phyloP scores from a whole-genome alignment of 37 sponge, comb jelly and placozoan species.

The Mnemiopsis leidyi region DNA sequence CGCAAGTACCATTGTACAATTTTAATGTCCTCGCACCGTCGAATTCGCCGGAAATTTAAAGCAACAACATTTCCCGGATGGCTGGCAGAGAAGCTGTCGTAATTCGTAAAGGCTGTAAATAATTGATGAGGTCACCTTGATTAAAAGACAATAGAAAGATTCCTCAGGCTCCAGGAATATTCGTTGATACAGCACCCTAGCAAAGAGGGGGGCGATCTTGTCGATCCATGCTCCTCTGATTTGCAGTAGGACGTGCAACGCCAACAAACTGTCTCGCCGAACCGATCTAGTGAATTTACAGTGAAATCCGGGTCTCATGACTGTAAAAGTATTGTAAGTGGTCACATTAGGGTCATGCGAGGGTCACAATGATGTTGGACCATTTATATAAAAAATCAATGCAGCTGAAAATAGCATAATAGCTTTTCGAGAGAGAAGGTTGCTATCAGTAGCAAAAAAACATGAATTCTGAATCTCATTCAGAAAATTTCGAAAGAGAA shows the following conservation, averaged over 20 bases:
- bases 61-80: too few species aligned
- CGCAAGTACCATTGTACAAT: too few species aligned
- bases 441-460: too few species aligned
- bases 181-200: conserved; percentile 13
- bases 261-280: background rate
- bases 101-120: background rate
- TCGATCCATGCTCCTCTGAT: conserved; percentile 21
- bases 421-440: background rate
- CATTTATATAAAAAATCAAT: background rate
- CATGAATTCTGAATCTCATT: too few species aligned
- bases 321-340: background rate
- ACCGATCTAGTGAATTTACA: background rate
- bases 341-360: background rate
- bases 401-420: background rate
- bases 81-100: background rate
- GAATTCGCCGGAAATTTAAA: too few species aligned
- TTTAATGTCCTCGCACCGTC: too few species aligned
- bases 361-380: background rate
- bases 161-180: conserved; percentile 27
- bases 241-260: background rate
- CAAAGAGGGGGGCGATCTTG: conserved; percentile 10
- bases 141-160: background rate
- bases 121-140: conserved; percentile 9
- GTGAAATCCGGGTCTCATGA: background rate
- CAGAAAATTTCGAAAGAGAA: too few species aligned